Evolutionary conservation across 2,113 vertebrate species (phyloP).

Genomic region (Lipophrys pholis): DNA sequence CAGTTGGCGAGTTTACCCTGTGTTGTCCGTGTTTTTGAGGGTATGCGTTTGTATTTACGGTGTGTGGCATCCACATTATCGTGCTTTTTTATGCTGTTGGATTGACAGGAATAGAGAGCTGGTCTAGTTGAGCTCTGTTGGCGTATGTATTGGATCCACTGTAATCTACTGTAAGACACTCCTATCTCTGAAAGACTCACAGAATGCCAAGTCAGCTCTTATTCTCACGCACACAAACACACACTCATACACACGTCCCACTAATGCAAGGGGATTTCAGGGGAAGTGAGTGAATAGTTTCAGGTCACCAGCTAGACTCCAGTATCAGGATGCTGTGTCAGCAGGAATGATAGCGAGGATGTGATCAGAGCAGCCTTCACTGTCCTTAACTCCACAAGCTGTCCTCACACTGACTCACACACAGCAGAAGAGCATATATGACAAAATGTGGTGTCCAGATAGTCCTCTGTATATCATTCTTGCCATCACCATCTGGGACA

Average conservation of each 20-base stretch:
- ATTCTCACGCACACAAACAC: constrained; percentile 47
- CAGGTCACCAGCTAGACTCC: constrained; percentile 77
- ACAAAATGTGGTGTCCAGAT: constrained; percentile 5
- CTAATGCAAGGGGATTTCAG: constrained; percentile 72
- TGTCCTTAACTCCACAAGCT: constrained; percentile 66
- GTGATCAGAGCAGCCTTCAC: constrained; percentile 67
- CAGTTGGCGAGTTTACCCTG: constrained; percentile 44
- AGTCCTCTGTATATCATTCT: constrained; percentile 1
- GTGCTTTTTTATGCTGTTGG: constrained; percentile 55
- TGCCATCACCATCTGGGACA: background rate
- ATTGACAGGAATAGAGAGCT: constrained; percentile 59
- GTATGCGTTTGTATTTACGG: constrained; percentile 23
- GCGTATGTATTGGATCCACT: constrained; percentile 72
- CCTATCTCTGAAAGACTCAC: constrained; percentile 70
- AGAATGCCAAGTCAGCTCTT: constrained; percentile 75
- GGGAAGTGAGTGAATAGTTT: constrained; percentile 78
- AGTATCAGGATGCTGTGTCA: constrained; percentile 76
- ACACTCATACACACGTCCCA: constrained; percentile 44
- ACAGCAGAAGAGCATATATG: constrained; percentile 3
- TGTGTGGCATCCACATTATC: constrained; percentile 41
- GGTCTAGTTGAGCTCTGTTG: constrained; percentile 62
- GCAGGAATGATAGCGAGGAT: constrained; percentile 66
- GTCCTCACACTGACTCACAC: constrained; percentile 27
- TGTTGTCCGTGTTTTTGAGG: constrained; percentile 37
- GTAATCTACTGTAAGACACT: constrained; percentile 80